phyloP scores from a whole-genome alignment of 2,888 invertebrate genomes.

The Philaethria dido region DNA sequence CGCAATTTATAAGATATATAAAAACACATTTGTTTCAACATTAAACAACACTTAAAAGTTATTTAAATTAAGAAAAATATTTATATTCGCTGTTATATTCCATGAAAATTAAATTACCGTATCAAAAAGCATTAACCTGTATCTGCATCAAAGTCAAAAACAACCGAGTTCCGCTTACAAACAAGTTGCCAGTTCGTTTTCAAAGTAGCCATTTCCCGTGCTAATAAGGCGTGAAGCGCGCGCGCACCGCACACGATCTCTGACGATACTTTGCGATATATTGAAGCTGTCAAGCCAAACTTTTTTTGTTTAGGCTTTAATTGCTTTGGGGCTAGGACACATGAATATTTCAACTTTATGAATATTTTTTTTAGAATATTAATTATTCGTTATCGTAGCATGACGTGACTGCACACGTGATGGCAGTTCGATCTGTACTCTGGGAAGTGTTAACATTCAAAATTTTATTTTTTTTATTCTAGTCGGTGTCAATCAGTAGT shows the following conservation, averaged over 20 bases:
- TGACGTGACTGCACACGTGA: neutral
- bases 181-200: constrained; percentile 37
- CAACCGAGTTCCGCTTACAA: constrained; percentile 29
- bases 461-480: neutral
- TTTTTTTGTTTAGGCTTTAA: constrained; percentile 48
- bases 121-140: constrained; percentile 10
- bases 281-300: constrained; percentile 53
- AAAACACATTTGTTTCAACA: neutral
- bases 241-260: constrained; percentile 64
- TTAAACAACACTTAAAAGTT: neutral
- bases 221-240: constrained; percentile 76
- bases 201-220: constrained; percentile 64
- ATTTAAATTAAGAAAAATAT: constrained; percentile 9
- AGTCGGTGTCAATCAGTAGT: neutral
- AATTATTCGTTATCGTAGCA: neutral
- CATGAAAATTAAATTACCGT: constrained; percentile 16
- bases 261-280: constrained; percentile 60
- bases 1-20: neutral
- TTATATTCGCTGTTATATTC: neutral
- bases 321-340: constrained; percentile 4
- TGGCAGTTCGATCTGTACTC: neutral
- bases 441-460: neutral
- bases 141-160: constrained; percentile 29
- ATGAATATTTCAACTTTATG: neutral
- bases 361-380: neutral